phyloP scores from a whole-genome alignment of 2,888 invertebrate genomes.

The Ochropleura leucogaster region DNA sequence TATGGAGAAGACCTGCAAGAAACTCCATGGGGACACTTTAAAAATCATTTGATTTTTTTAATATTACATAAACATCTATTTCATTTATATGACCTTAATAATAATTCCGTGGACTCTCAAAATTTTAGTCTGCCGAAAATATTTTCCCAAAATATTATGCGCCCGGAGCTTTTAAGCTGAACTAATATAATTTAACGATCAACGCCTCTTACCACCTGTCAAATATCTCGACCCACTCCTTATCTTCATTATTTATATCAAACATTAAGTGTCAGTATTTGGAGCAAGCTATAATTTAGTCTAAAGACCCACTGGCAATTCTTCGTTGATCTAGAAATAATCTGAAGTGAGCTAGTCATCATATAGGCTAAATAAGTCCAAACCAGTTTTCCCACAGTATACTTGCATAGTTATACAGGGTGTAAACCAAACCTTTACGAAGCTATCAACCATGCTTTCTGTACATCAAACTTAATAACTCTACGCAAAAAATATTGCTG shows the following conservation, averaged over 20 bases:
- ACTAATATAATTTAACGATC: slow-evolving; percentile 39
- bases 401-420: not conserved
- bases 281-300: slow-evolving; percentile 58
- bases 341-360: slow-evolving; percentile 25
- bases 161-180: slow-evolving; percentile 21
- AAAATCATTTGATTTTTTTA: not conserved
- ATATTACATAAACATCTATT: not conserved
- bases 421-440: too few relatives aligned
- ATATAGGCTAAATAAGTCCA: slow-evolving; percentile 22
- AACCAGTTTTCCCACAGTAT: slow-evolving; percentile 47
- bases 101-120: slow-evolving; percentile 18
- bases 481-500: too few relatives aligned
- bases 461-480: too few relatives aligned
- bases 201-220: slow-evolving; percentile 36
- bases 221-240: slow-evolving; percentile 42
- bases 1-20: too few relatives aligned
- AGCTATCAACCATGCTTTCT: too few relatives aligned
- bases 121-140: not conserved
- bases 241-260: slow-evolving; percentile 37
- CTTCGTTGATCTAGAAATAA: slow-evolving; percentile 45
- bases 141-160: slow-evolving; percentile 14
- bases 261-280: slow-evolving; percentile 56
- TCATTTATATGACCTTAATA: not conserved
- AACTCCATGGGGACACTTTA: too few relatives aligned
- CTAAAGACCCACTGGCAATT: slow-evolving; percentile 52